Conservation (phyloP, 64 coral and sea anemone species). For the Pocillopora damicornis region DNA sequence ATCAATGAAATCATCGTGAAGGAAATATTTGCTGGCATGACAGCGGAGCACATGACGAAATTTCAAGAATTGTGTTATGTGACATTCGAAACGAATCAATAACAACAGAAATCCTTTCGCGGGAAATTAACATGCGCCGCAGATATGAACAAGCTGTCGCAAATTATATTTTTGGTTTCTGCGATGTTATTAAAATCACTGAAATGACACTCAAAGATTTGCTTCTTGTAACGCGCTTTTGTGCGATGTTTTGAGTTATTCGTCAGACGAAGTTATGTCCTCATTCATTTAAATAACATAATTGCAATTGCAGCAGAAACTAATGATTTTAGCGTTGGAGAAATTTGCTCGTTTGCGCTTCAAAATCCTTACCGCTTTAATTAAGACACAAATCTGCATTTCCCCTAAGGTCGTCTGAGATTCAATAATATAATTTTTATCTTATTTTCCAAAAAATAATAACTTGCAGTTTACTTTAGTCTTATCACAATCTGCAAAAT, state of each 20-base stretch:
- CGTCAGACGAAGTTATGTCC: background rate
- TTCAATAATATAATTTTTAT: background rate
- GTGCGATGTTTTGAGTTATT: background rate
- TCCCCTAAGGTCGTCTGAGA: background rate
- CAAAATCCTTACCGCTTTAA: background rate
- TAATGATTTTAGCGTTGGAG: background rate
- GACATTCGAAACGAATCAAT: background rate
- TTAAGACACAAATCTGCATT: background rate
- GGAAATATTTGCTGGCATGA: background rate
- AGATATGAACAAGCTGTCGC: conserved; percentile 19
- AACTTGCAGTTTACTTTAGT: background rate
- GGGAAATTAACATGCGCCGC: conserved; percentile 14
- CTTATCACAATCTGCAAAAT: background rate
- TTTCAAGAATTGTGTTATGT: background rate
- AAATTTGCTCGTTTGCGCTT: background rate
- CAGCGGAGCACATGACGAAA: conserved; percentile 20
- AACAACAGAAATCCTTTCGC: background rate
- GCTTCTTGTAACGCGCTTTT: background rate
- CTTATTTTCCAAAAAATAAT: background rate
- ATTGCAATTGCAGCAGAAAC: background rate
- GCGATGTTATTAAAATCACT: conserved; percentile 1
- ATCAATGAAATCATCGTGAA: conserved; percentile 21
- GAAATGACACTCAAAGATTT: background rate
- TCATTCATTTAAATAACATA: background rate
- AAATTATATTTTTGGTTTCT: background rate